Conservation (phyloP, 1,140 invertebrate genomes). For the Drosophila sechellia region DNA sequence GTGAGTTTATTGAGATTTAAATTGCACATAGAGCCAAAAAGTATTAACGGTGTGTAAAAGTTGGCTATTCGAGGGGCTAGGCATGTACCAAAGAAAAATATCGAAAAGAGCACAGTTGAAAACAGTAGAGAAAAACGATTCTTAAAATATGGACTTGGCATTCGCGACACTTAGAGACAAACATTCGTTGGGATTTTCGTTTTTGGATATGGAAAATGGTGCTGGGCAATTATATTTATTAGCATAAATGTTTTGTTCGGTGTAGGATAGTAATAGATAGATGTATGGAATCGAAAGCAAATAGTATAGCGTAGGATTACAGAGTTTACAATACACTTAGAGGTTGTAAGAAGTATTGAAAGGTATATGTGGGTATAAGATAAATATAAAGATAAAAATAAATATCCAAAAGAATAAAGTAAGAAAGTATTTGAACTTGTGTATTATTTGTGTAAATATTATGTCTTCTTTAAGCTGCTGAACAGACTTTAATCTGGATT, state of each 20-base stretch:
- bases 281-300: not conserved
- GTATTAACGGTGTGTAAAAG: slow-evolving; percentile 65
- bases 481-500: not conserved
- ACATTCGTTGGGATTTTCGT: slow-evolving; percentile 20
- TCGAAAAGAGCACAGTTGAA: slow-evolving; percentile 49
- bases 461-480: not conserved
- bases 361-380: not conserved
- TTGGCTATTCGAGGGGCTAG: slow-evolving; percentile 59
- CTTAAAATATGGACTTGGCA: slow-evolving; percentile 24
- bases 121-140: slow-evolving; percentile 37
- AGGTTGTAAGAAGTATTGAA: not conserved
- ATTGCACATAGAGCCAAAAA: slow-evolving; percentile 83
- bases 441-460: not conserved
- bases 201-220: slow-evolving; percentile 5
- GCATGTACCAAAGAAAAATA: slow-evolving; percentile 61
- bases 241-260: slow-evolving; percentile 15
- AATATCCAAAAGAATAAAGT: no score
- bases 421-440: no score
- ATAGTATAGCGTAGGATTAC: not conserved
- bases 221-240: slow-evolving; percentile 5
- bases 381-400: no score
- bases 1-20: slow-evolving; percentile 71
- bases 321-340: not conserved
- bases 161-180: slow-evolving; percentile 60
- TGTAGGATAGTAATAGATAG: not conserved